Evolutionary conservation across 1,140 invertebrate genomes (phyloP).

Genomic region (Drosophila navojoa): DNA sequence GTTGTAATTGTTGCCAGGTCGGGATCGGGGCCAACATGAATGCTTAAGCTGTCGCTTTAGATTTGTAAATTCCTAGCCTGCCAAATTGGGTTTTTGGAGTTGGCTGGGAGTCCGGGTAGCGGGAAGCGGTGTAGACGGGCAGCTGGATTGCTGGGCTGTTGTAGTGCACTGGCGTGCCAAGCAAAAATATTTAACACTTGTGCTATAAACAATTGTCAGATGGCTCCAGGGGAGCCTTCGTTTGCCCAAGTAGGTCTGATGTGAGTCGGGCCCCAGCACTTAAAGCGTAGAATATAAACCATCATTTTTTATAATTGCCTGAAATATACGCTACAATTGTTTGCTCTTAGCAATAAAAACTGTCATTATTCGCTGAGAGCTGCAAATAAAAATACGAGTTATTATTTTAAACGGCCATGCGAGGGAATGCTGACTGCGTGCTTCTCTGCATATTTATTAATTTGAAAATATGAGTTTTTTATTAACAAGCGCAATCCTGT

Average conservation of each 20-base stretch:
- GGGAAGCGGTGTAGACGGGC: neutral
- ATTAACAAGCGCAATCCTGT: too few species aligned
- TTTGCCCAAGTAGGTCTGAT: slow-evolving; percentile 43
- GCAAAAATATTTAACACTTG: slow-evolving; percentile 81
- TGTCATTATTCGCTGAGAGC: slow-evolving; percentile 42
- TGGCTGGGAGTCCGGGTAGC: neutral
- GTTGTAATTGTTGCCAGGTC: slow-evolving; percentile 65
- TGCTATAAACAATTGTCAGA: slow-evolving; percentile 78
- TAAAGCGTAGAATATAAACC: slow-evolving; percentile 25
- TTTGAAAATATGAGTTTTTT: slow-evolving; percentile 69
- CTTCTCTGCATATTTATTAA: slow-evolving; percentile 49
- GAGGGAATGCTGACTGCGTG: neutral
- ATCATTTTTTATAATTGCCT: slow-evolving; percentile 56
- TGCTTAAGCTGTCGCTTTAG: slow-evolving; percentile 48
- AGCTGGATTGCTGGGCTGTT: slow-evolving; percentile 3
- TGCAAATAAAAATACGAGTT: slow-evolving; percentile 21
- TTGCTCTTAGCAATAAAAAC: slow-evolving; percentile 50
- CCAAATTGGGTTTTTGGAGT: slow-evolving; percentile 10
- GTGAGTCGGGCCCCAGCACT: slow-evolving; percentile 58
- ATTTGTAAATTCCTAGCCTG: slow-evolving; percentile 37
- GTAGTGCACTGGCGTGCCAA: slow-evolving; percentile 72
- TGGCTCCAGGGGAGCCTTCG: slow-evolving; percentile 7
- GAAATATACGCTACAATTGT: slow-evolving; percentile 48
- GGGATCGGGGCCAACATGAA: slow-evolving; percentile 28
- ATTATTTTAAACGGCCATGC: neutral